These are phyloP conservation scores for Struthidea cinerea DNA, from an alignment of 2,113 vertebrate genomes.

Conservation along the genomic window DNA sequence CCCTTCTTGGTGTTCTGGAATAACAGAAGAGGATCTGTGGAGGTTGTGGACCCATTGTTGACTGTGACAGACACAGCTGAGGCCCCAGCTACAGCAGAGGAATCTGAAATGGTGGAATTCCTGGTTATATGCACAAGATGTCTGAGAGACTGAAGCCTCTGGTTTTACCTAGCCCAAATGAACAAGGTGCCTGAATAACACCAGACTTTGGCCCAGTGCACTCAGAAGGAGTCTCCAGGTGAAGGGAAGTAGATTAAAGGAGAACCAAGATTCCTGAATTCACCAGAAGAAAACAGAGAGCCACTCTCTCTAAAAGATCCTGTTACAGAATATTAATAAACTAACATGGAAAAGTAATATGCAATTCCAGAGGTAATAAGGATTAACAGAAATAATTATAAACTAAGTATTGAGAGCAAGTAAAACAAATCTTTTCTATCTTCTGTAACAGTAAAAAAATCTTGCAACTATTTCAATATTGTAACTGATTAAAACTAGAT, in stretches of 20 bases:
- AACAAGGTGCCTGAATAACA: neutral
- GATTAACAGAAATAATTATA: neutral
- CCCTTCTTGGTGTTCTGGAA: neutral
- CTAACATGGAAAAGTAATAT: neutral
- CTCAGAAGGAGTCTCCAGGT: neutral
- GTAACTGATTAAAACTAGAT: neutral
- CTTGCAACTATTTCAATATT: neutral
- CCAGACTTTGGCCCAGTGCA: too few relatives aligned
- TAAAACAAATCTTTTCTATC: neutral
- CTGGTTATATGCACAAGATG: neutral
- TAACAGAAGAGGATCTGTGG: neutral
- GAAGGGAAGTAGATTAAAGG: neutral
- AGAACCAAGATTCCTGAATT: neutral
- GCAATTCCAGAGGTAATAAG: neutral
- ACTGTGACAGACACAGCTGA: neutral
- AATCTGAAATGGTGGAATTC: neutral
- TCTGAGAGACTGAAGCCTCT: neutral
- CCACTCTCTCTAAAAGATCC: neutral
- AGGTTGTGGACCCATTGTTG: fast-evolving
- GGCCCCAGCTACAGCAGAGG: neutral
- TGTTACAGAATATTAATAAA: neutral
- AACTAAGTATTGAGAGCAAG: neutral
- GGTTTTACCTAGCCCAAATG: neutral
- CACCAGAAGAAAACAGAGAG: neutral
- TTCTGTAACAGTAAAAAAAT: neutral